phyloP scores from a whole-genome alignment of 2,113 vertebrate species.

The Pontoporia blainvillei region DNA sequence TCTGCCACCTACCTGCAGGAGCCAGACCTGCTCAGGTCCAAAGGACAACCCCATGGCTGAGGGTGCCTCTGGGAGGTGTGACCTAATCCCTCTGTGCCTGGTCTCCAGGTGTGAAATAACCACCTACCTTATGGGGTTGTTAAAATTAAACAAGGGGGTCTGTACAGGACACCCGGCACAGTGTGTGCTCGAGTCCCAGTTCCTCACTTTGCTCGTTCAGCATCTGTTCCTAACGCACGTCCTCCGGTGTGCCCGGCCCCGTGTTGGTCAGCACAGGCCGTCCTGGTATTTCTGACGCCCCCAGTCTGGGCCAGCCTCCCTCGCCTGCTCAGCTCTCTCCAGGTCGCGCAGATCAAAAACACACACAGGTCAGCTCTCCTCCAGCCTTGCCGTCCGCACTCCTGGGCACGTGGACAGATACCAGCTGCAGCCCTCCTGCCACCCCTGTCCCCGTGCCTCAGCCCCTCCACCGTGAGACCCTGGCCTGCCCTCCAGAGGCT shows the following conservation, averaged over 20 bases:
- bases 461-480: not conserved
- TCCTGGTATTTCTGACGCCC: not conserved
- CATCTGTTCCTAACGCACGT: fast-evolving
- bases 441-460: fast-evolving
- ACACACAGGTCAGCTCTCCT: fast-evolving
- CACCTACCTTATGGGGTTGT: no score
- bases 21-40: not conserved
- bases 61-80: not conserved
- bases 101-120: not conserved
- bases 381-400: fast-evolving
- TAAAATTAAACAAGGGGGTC: not conserved
- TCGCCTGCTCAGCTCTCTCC: not conserved
- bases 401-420: fast-evolving
- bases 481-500: not conserved
- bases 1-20: not conserved
- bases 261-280: fast-evolving
- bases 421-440: not conserved
- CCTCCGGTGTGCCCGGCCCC: fast-evolving
- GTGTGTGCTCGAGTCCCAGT: fast-evolving
- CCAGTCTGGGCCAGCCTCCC: not conserved
- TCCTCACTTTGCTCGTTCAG: not conserved
- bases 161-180: fast-evolving
- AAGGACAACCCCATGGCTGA: not conserved
- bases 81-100: not conserved
- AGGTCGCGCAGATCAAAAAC: not conserved